Evolutionary conservation across 2,797 vertebrate genomes (phyloP).

Genomic region (Pristis pectinata): DNA sequence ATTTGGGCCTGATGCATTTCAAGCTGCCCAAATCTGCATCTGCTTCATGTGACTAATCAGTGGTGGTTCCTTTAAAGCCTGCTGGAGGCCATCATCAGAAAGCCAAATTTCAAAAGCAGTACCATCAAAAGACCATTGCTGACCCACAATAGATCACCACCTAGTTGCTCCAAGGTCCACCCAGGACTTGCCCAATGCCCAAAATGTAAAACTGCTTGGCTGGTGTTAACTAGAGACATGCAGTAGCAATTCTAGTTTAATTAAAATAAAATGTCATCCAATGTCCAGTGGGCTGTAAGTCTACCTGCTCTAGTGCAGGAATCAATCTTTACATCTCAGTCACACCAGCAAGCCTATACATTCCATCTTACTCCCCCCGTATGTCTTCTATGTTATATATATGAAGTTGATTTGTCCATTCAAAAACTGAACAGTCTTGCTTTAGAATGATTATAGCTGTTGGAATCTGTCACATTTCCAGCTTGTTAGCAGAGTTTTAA

Average conservation of each 20-base stretch:
- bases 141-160: neutral
- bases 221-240: neutral
- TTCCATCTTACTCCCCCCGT: neutral
- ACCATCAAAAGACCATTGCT: neutral
- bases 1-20: too few relatives aligned
- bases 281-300: neutral
- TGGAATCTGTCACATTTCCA: neutral
- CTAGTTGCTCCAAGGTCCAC: neutral
- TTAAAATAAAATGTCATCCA: neutral
- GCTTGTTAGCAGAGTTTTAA: neutral
- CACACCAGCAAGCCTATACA: neutral
- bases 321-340: neutral
- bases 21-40: too few relatives aligned
- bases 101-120: too few relatives aligned
- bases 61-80: too few relatives aligned
- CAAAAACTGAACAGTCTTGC: neutral
- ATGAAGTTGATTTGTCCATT: neutral
- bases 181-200: neutral
- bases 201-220: too few relatives aligned
- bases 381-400: neutral
- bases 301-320: neutral
- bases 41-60: too few relatives aligned
- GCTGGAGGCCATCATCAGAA: too few relatives aligned
- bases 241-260: neutral
- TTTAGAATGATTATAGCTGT: constrained; percentile 5